A percentile compares a stretch with the other conserved stretches of the same genome.
These are phyloP conservation scores for Acleris literana DNA, from an alignment of 2,888 invertebrate species.

Conservation along the genomic window DNA sequence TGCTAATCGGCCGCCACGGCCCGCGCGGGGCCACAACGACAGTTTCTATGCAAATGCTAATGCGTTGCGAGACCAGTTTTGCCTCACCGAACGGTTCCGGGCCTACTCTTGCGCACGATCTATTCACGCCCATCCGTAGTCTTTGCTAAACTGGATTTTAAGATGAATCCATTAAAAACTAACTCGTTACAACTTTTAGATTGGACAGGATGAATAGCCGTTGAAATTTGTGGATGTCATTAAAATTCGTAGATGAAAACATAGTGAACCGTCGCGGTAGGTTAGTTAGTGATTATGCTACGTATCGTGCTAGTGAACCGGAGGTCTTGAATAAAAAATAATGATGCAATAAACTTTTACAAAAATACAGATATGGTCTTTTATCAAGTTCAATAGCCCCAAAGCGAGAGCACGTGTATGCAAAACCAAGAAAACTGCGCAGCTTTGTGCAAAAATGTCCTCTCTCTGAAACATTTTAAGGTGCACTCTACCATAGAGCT, in stretches of 20 bases:
- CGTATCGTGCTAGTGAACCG: constrained; percentile 44
- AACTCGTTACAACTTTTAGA: constrained; percentile 1
- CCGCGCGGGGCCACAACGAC: constrained; percentile 72
- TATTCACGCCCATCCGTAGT: constrained; percentile 70
- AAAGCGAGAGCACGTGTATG: constrained; percentile 79
- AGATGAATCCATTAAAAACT: constrained; percentile 50
- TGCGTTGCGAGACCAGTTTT: constrained; percentile 79
- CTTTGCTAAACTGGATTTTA: constrained; percentile 65
- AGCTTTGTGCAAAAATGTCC: constrained; percentile 68
- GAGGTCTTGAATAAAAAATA: constrained; percentile 55
- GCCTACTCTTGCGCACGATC: constrained; percentile 66
- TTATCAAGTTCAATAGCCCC: constrained; percentile 83
- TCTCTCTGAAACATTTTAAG: constrained; percentile 64
- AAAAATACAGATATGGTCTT: constrained; percentile 72
- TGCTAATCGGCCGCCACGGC: constrained; percentile 70
- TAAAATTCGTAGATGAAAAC: constrained; percentile 22
- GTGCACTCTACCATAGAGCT: constrained; percentile 66
- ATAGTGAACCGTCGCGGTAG: constrained; percentile 9
- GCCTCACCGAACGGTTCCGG: constrained; percentile 74
- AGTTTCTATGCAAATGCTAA: constrained; percentile 83
- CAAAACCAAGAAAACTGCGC: constrained; percentile 65
- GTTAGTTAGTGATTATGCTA: constrained; percentile 11
- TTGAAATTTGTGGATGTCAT: constrained; percentile 9
- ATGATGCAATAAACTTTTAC: constrained; percentile 73
- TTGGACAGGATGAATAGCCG: constrained; percentile 22